phyloP scores from a whole-genome alignment of 2,888 invertebrate genomes.

The Drosophila suboccidentalis region DNA sequence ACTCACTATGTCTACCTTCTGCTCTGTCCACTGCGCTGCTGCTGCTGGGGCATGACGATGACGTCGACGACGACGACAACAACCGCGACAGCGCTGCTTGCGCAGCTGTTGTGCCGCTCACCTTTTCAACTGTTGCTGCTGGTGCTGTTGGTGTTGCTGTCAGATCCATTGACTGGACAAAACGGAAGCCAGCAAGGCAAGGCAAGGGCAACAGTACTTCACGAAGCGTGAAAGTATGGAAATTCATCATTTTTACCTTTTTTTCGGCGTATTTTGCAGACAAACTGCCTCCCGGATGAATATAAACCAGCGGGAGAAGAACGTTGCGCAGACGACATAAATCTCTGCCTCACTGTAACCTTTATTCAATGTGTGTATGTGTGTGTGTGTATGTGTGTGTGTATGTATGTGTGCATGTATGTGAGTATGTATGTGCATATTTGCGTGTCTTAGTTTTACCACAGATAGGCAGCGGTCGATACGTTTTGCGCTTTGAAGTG shows the following conservation, averaged over 20 bases:
- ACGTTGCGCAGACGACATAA: constrained; percentile 68
- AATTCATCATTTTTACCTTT: constrained; percentile 79
- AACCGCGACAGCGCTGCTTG: constrained; percentile 46
- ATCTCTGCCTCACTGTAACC: constrained; percentile 48
- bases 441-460: constrained; percentile 18
- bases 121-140: constrained; percentile 71
- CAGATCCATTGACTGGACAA: constrained; percentile 69
- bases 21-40: constrained; percentile 36
- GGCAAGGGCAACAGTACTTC: constrained; percentile 47
- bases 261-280: constrained; percentile 58
- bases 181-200: constrained; percentile 46
- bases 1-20: constrained; percentile 24
- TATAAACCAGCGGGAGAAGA: constrained; percentile 21
- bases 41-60: constrained; percentile 68
- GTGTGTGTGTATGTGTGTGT: constrained; percentile 1
- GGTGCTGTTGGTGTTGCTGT: constrained; percentile 61
- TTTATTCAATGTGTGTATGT: constrained; percentile 19
- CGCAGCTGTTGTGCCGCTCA: constrained; percentile 45
- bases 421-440: constrained; percentile 4
- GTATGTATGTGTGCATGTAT: constrained; percentile 4
- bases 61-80: constrained; percentile 55
- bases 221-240: constrained; percentile 79
- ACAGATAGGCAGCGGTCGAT: constrained; percentile 29
- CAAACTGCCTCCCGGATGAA: constrained; percentile 38
- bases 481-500: constrained; percentile 25